These are phyloP conservation scores for Sinopyrophorus schimmeli DNA, from an alignment of 2,888 invertebrate species.

Conservation along the genomic window DNA sequence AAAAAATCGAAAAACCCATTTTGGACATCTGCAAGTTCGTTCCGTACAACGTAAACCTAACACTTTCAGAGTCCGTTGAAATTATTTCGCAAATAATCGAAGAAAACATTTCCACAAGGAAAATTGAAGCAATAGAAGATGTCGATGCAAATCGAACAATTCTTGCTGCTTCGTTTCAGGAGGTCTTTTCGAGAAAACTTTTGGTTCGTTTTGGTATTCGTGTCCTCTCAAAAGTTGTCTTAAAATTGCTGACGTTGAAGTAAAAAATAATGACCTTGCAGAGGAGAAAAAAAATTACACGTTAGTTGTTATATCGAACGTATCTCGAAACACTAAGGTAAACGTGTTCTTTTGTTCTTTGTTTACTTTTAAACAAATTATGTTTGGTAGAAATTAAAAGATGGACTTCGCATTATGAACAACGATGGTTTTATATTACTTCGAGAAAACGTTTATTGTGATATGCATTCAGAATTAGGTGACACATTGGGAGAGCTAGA, in stretches of 20 bases:
- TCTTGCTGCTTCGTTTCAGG: constrained; percentile 60
- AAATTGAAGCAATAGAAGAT: constrained; percentile 63
- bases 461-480: too few species aligned
- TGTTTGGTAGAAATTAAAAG: too few species aligned
- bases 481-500: too few species aligned
- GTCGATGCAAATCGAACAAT: constrained; percentile 53
- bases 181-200: constrained; percentile 69
- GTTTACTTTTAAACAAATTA: background rate
- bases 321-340: constrained; percentile 58
- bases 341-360: background rate
- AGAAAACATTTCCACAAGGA: constrained; percentile 69
- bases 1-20: constrained; percentile 73
- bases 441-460: constrained; percentile 6
- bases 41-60: constrained; percentile 57
- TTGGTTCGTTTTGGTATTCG: constrained; percentile 69
- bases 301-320: constrained; percentile 45
- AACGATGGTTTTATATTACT: constrained; percentile 20
- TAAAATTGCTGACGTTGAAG: constrained; percentile 58
- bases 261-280: constrained; percentile 65
- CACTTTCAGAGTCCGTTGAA: constrained; percentile 55
- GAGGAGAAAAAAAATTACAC: constrained; percentile 41
- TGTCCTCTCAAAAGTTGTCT: constrained; percentile 60
- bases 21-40: constrained; percentile 76
- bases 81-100: constrained; percentile 69
- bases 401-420: constrained; percentile 6